Base-by-base conservation (phyloP, 2,888 invertebrate species). In the Tachystola acroxantha region DNA sequence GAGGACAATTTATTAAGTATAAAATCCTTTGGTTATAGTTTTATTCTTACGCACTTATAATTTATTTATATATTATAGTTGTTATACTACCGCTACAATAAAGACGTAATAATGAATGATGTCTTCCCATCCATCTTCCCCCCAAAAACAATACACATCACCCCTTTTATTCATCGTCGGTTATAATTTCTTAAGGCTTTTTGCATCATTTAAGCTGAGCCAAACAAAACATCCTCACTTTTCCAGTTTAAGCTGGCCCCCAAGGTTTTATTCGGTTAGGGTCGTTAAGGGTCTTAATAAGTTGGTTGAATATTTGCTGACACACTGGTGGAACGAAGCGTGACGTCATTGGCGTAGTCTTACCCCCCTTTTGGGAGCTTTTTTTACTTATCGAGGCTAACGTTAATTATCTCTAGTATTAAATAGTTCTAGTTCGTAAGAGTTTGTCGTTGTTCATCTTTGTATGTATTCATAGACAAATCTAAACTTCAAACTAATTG, bases 151-250 rank as follows among this genome's bases (percentile, higher is more conserved):
- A 56, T 53, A 45, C 41, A 35, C 33, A 32, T 34, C 40, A 36
- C 43, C 50, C 50, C 46, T 30, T 46, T 43, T 40, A 52, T 45
- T 46, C 48, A 46, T 19, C n/a, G n/a, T 12, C 33, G 20, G 35
- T 53, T 54, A 53, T 56, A 56, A 59, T 62, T 60, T 63, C 62
- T 63, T 64, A 54, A 57, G 53, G 54, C 57, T 62, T 65, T 44
- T 44, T 44, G 44, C 61, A 53, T 59, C 64, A 63, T 65, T 64
- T 61, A 57, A 59, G 57, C 42, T 42, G 46, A 37, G 41, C 44
- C 42, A 45, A 60, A 54, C 59, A 60, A 60, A 58, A 56, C 57
- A 56, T 35, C 30, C 30, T 41, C 37, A 49, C 31, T 33, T 26
- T 37, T 24, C 77, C 70, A 67, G 10, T 9, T 1, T 53, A 57